Evolutionary conservation across 2,797 vertebrate genomes (phyloP), one percentile per base, ranked within the genome.

Genomic region (Nyctalus aviator): DNA sequence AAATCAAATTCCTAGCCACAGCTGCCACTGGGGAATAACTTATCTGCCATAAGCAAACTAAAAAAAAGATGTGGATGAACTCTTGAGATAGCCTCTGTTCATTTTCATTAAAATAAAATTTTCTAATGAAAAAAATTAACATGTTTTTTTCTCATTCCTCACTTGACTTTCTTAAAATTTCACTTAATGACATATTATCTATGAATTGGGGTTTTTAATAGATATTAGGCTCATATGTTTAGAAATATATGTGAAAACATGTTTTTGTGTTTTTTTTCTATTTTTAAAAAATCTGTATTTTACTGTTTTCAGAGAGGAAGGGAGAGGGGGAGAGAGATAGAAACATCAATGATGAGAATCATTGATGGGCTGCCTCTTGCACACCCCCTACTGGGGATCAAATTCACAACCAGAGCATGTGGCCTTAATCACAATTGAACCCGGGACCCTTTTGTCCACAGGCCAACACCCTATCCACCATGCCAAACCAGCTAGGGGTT

Each of bases 61-160:
- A 50, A 94, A 88, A 88, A 53, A 68, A 53, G 37, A 21, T 7
- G 30, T 13, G 1, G 6, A 57, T 86, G 20, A 72, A 3, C 23
- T 88, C 62, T 18, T 23, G 46, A 91, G 13, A 30, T 32, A 57
- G 5, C 8, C 27, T 82, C 21, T 77, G 8, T 82, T 81, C 85
- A n/a, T 77, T 94, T 89, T 93, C n/a, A 76, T 46, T 79, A 83
- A 75, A 71, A 78, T 27, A 50, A 8, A 35, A 8, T n/a, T 44
- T 76, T 76, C n/a, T 50, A 53, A 50, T 32, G 20, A 76, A 76
- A 75, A 48, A 75, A 17, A 20, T n/a, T 76, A 32, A 73, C 21
- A 76, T 10, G 23, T 35, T 77, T 76, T 89, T 32, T 1, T 21
- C 27, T 15, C 59, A 21, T 73, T 85, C 50, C 12, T 71, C 13